Percentiles rank a stretch among this genome's conserved stretches.
These are phyloP conservation scores for Brachypodius melanocephalos DNA, from an alignment of 2,113 vertebrate genomes.

Conservation along the genomic window DNA sequence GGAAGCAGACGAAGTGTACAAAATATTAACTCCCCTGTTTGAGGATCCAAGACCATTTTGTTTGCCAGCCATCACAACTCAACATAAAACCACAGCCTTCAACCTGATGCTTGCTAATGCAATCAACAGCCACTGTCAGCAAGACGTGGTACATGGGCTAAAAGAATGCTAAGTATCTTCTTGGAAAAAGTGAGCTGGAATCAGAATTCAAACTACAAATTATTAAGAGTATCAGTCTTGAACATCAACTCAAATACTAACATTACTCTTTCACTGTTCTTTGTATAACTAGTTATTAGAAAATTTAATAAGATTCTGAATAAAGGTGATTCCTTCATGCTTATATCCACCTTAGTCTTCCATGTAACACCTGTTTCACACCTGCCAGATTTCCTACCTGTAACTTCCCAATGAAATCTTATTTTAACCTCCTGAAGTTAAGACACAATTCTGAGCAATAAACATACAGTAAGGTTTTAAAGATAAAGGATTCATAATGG, in stretches of 20 bases:
- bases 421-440: not conserved
- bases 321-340: not conserved
- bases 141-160: not conserved
- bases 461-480: not conserved
- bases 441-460: not conserved
- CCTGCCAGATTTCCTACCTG: not conserved
- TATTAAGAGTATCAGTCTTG: not conserved
- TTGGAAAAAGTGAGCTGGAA: not conserved
- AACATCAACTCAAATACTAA: not conserved
- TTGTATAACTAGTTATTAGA: not conserved
- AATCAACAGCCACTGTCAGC: not conserved
- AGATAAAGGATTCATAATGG: not conserved
- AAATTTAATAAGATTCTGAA: not conserved
- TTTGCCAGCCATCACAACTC: not conserved
- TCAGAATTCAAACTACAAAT: not conserved
- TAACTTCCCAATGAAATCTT: not conserved
- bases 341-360: not conserved
- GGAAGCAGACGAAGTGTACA: not conserved
- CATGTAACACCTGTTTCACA: not conserved
- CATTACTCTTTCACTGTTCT: not conserved
- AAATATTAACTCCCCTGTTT: not conserved
- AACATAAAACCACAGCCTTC: not conserved
- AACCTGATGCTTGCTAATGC: not conserved
- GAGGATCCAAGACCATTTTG: not conserved
- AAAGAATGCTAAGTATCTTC: not conserved